These are phyloP conservation scores for Sylvietta virens DNA, from an alignment of 2,113 vertebrate genomes.

Conservation along the genomic window DNA sequence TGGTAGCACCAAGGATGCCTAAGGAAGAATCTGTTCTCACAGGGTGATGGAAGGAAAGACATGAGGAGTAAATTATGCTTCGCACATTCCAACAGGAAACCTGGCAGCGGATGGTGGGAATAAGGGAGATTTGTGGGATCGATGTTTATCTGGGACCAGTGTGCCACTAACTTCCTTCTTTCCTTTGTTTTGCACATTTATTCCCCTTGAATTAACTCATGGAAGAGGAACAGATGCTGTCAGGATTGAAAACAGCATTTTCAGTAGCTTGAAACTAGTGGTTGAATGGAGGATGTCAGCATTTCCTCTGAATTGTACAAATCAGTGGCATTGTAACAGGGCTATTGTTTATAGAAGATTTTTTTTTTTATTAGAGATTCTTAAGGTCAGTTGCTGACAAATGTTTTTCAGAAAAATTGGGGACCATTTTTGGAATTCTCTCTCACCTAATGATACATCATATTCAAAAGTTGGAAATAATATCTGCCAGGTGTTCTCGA, in stretches of 20 bases:
- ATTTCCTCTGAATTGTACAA: constrained; percentile 30
- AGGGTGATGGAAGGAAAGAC: not conserved
- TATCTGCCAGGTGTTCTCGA: not conserved
- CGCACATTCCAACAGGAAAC: not conserved
- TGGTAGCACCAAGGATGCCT: not conserved
- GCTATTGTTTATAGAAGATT: not conserved
- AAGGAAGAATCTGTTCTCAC: not conserved
- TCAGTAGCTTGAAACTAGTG: not conserved
- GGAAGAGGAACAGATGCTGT: not conserved
- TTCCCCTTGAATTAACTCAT: constrained; percentile 2
- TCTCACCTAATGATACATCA: not conserved
- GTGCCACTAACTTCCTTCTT: not conserved
- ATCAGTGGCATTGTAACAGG: constrained; percentile 18
- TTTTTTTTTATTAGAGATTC: not conserved
- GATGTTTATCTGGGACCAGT: not conserved
- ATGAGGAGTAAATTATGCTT: constrained; percentile 1
- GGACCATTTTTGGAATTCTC: not conserved
- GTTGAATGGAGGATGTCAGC: not conserved
- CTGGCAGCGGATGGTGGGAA: not conserved
- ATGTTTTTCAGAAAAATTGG: not conserved
- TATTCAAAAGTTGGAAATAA: not conserved
- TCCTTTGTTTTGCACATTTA: constrained; percentile 8
- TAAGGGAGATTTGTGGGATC: not conserved
- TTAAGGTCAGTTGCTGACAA: not conserved
- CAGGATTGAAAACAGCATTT: constrained; percentile 11